Evolutionary conservation across 1,140 invertebrate genomes (phyloP).

Genomic region (Amphibalanus amphitrite): DNA sequence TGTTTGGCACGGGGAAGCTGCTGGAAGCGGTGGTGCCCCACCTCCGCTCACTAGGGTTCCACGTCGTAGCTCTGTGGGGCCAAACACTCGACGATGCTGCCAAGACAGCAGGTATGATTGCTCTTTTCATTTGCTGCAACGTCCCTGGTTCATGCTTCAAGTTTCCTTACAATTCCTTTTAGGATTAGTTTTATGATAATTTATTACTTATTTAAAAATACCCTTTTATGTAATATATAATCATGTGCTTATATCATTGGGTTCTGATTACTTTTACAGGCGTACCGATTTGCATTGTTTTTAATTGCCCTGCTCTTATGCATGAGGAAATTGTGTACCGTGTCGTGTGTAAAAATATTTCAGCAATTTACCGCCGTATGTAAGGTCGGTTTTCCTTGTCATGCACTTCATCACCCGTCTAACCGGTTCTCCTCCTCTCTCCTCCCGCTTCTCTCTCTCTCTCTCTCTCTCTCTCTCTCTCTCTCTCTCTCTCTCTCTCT

Average conservation of each 20-base stretch:
- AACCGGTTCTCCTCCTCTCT: background rate
- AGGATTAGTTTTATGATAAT: too few species aligned
- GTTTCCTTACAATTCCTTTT: too few species aligned
- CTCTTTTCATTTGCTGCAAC: background rate
- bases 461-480: background rate
- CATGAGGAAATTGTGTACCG: too few species aligned
- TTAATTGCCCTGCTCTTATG: too few species aligned
- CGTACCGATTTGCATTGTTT: too few species aligned
- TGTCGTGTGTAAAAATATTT: too few species aligned
- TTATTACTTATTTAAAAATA: too few species aligned
- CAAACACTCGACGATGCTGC: conserved; percentile 63
- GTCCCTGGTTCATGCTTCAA: too few species aligned
- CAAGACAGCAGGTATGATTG: conserved; percentile 36
- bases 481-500: background rate
- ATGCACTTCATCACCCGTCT: too few species aligned
- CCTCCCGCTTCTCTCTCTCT: background rate
- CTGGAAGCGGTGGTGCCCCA: conserved; percentile 80
- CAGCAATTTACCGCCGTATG: too few species aligned
- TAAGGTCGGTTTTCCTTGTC: too few species aligned
- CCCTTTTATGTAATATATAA: background rate
- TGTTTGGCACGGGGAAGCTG: conserved; percentile 79
- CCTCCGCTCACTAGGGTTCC: conserved; percentile 51
- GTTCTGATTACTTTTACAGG: too few species aligned
- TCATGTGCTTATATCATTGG: background rate
- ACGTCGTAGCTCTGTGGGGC: conserved; percentile 78